These are phyloP conservation scores for Philaethria dido DNA, from an alignment of 2,888 invertebrate genomes.

Conservation along the genomic window DNA sequence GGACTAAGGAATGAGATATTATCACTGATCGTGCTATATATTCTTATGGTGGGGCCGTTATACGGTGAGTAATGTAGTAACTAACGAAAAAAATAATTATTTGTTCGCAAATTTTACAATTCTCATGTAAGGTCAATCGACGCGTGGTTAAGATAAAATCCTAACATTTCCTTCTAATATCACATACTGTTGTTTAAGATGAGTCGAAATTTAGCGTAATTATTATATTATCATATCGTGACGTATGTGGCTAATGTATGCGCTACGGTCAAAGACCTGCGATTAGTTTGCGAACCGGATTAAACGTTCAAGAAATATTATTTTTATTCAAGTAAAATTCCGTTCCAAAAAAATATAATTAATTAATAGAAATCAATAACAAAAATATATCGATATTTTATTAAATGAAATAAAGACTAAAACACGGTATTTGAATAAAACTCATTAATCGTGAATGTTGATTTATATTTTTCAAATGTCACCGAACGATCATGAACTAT, in stretches of 20 bases:
- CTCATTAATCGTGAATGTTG: not conserved
- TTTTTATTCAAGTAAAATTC: not conserved
- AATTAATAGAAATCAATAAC: not conserved
- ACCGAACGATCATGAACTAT: not conserved
- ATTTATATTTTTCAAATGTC: not conserved
- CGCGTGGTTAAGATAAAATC: not conserved
- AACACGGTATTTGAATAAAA: too few relatives aligned
- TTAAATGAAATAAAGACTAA: too few relatives aligned
- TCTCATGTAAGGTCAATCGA: conserved; percentile 4
- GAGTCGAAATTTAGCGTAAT: conserved; percentile 28
- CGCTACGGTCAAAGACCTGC: conserved; percentile 38
- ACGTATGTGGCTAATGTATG: conserved; percentile 34
- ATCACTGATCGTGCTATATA: conserved; percentile 66
- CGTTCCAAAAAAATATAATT: not conserved
- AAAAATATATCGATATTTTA: not conserved
- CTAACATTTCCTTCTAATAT: conserved; percentile 14
- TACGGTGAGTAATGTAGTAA: conserved; percentile 65
- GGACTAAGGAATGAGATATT: conserved; percentile 68
- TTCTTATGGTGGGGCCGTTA: conserved; percentile 77
- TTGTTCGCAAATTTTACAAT: not conserved
- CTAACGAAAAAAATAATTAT: conserved; percentile 7
- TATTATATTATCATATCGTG: conserved; percentile 38
- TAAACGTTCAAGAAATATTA: conserved; percentile 19
- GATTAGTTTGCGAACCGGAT: conserved; percentile 31
- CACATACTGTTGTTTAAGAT: conserved; percentile 27